Conservation (phyloP, 2,888 invertebrate species). For the Plebejus argus region DNA sequence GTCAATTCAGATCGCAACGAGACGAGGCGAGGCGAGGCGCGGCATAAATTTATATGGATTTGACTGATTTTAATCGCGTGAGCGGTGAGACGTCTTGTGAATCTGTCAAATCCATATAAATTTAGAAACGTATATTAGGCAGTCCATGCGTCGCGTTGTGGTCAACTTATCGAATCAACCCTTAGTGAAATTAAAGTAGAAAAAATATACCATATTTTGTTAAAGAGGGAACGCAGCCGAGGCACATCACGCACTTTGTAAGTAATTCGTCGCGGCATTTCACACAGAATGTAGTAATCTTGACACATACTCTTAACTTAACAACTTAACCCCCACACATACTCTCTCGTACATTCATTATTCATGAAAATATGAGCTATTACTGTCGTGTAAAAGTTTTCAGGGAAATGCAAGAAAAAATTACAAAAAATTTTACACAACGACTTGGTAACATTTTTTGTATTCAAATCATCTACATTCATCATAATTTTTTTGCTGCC, state of each 20-base stretch:
- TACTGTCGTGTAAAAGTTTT: conserved; percentile 18
- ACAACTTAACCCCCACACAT: not conserved
- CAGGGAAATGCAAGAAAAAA: not conserved
- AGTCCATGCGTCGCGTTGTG: no score
- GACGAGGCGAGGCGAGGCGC: no score
- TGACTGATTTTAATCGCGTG: no score
- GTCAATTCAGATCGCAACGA: no score
- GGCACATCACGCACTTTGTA: not conserved
- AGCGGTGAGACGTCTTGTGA: no score
- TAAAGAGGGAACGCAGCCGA: not conserved
- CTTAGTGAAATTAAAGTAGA: no score
- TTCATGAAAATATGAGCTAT: conserved; percentile 25
- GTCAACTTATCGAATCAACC: no score
- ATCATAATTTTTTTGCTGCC: no score
- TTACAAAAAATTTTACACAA: not conserved
- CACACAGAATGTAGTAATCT: conserved; percentile 20
- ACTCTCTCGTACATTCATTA: conserved; percentile 24
- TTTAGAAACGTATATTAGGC: no score
- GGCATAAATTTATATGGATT: no score
- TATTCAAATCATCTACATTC: not conserved
- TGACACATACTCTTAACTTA: no score
- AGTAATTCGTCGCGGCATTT: not conserved
- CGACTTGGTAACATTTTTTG: not conserved
- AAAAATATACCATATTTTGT: not conserved
- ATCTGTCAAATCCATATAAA: no score